Conservation (phyloP, 2,797 vertebrate genomes). For the Sorex maritimensis region DNA sequence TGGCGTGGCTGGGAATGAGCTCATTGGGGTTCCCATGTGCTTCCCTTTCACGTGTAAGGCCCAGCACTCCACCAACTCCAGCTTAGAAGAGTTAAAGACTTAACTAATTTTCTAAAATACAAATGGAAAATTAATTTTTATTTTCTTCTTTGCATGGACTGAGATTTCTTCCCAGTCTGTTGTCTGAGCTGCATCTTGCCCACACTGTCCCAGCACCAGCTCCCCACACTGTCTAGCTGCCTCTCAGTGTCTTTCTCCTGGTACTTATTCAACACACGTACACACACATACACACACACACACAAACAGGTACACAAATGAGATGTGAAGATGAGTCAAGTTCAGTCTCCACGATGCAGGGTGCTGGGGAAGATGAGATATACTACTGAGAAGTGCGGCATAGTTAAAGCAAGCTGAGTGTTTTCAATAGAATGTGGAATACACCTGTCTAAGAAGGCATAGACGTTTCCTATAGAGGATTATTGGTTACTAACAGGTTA, state of each 20-base stretch:
- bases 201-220: rapidly evolving
- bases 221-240: no score
- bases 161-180: no score
- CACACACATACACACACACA: no score
- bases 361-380: not conserved
- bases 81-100: not conserved
- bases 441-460: not conserved
- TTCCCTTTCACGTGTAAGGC: no score
- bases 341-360: no score
- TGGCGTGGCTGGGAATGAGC: no score
- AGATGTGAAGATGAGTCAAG: not conserved
- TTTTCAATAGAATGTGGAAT: not conserved
- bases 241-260: not conserved
- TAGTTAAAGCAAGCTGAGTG: not conserved
- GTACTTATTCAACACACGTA: not conserved
- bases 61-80: not conserved
- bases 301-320: not conserved
- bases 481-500: not conserved
- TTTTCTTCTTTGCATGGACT: no score
- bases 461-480: not conserved
- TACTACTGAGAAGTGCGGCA: not conserved
- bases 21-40: no score
- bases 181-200: rapidly evolving
- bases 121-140: not conserved
- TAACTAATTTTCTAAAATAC: not conserved